Percentiles rank a stretch among this genome's conserved stretches.
Conservation (phyloP, 2,113 vertebrate species). For the Anhinga anhinga region DNA sequence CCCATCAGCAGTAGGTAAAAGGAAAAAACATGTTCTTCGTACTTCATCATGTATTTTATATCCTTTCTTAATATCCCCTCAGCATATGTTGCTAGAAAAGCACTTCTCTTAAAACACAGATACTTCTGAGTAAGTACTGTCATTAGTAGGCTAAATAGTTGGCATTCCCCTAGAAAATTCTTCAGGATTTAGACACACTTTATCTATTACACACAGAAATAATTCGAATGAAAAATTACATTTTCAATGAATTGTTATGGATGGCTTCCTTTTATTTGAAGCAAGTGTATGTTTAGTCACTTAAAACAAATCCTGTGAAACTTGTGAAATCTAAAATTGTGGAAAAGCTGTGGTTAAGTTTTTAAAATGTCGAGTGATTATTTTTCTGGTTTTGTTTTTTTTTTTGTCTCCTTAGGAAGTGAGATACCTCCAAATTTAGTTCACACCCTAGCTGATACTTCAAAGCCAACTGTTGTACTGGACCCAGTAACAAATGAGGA, state of each 20-base stretch:
- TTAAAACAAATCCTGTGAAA: not conserved
- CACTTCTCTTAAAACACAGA: not conserved
- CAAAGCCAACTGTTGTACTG: constrained; percentile 47
- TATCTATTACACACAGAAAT: not conserved
- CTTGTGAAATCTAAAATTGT: not conserved
- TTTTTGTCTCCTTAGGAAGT: constrained; percentile 38
- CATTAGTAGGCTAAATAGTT: not conserved
- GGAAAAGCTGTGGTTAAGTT: not conserved
- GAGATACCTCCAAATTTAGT: not conserved
- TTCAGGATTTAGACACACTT: not conserved
- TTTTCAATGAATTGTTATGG: not conserved
- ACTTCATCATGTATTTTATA: not conserved
- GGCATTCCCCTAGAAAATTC: not conserved
- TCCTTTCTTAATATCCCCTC: not conserved
- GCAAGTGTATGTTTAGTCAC: not conserved
- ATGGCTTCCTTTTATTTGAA: not conserved
- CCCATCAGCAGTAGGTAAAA: not conserved
- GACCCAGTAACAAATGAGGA: constrained; percentile 59
- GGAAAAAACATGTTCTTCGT: not conserved
- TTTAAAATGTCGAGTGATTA: not conserved
- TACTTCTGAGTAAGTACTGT: not conserved
- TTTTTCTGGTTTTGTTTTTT: not conserved
- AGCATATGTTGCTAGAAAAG: not conserved
- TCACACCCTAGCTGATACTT: constrained; percentile 29
- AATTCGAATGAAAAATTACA: not conserved